phyloP scores from a whole-genome alignment of 2,113 vertebrate genomes.

The Manacus vitellinus region DNA sequence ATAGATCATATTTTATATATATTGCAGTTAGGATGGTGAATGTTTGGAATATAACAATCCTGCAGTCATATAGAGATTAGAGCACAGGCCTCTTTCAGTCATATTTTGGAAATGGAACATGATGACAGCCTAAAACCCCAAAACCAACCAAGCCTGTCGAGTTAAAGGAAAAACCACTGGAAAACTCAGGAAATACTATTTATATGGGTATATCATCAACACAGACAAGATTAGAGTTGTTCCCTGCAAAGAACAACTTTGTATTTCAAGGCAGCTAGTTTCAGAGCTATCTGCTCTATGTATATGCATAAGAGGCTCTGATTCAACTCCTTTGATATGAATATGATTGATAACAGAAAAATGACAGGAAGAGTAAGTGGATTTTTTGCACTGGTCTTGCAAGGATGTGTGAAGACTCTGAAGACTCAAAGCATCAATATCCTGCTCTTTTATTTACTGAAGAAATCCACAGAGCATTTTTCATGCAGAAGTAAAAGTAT shows the following conservation, averaged over 20 bases:
- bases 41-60: slow-evolving; percentile 36
- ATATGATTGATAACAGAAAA: background rate
- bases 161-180: background rate
- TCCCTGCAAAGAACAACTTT: background rate
- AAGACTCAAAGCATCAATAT: background rate
- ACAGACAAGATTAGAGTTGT: background rate
- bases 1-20: background rate
- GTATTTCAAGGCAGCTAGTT: background rate
- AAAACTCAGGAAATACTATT: background rate
- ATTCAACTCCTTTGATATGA: background rate
- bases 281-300: background rate
- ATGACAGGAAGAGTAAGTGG: background rate
- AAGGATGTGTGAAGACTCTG: background rate
- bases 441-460: background rate
- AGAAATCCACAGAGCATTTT: background rate
- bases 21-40: slow-evolving; percentile 10
- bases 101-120: background rate
- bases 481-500: background rate
- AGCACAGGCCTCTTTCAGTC: background rate
- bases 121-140: background rate
- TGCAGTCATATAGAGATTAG: slow-evolving; percentile 5
- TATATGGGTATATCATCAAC: background rate
- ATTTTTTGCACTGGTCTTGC: background rate
- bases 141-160: background rate
- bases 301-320: background rate